A percentile compares a stretch with the other conserved stretches of the same genome.
These are phyloP conservation scores for Scytalopus superciliaris DNA, from an alignment of 2,113 vertebrate species.

Conservation along the genomic window DNA sequence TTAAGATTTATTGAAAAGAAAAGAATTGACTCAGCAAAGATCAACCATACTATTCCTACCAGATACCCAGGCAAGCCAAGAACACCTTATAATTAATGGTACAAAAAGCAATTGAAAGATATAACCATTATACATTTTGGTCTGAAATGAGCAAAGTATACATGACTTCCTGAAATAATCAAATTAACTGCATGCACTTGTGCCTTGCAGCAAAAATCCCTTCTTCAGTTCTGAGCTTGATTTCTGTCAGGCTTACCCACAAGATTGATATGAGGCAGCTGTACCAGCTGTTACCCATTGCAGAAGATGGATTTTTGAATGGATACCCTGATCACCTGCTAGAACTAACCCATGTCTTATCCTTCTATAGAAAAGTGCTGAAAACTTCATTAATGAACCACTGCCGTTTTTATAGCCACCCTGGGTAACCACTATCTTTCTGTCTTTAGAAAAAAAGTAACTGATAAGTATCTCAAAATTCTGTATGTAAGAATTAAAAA, in stretches of 20 bases:
- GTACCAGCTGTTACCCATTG: neutral
- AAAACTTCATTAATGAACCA: neutral
- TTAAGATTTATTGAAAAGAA: neutral
- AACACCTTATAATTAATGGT: constrained; percentile 6
- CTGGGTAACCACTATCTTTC: neutral
- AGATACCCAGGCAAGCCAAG: neutral
- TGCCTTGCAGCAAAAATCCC: neutral
- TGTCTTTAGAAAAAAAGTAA: neutral
- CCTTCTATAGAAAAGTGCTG: neutral
- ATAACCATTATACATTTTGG: neutral
- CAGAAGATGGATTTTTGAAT: neutral
- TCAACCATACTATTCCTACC: neutral
- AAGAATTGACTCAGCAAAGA: constrained; percentile 8
- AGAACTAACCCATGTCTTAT: neutral
- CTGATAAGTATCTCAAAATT: neutral
- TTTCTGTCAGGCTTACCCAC: neutral
- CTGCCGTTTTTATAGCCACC: neutral
- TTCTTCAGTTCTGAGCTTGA: neutral
- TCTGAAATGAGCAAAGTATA: neutral
- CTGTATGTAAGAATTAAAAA: neutral
- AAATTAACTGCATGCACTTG: neutral
- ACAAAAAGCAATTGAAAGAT: neutral
- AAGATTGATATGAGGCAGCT: neutral
- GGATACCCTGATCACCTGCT: neutral
- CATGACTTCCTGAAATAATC: neutral